Evolutionary conservation across 2,113 vertebrate species (phyloP).

Genomic region (Sterrhoptilus dennistouni): DNA sequence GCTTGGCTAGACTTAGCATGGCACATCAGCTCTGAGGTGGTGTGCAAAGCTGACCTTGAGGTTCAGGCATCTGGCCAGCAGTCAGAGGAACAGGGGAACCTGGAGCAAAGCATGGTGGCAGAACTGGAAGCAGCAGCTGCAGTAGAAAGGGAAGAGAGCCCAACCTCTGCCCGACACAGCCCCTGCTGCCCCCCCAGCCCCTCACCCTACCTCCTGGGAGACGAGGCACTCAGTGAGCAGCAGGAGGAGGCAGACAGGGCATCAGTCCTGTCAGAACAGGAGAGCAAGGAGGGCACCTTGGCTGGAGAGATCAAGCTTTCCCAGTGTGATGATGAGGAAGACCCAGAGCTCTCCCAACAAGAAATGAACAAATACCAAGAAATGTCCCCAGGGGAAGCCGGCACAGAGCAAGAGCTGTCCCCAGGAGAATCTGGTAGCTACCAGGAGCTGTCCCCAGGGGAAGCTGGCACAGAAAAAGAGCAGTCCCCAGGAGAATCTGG

Average conservation of each 20-base stretch:
- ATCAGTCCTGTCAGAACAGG: not conserved
- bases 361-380: not conserved
- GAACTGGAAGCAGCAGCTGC: not conserved
- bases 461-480: fast-evolving
- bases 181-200: not conserved
- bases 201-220: fast-evolving
- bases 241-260: not conserved
- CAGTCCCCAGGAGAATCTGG: not conserved
- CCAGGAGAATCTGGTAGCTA: not conserved
- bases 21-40: not conserved
- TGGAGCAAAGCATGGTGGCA: not conserved
- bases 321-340: not conserved
- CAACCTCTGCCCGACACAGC: fast-evolving
- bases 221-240: not conserved
- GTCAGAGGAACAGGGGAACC: not conserved
- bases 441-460: not conserved
- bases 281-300: fast-evolving
- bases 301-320: not conserved
- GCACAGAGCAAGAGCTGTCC: fast-evolving
- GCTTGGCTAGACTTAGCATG: not conserved
- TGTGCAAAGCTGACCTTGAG: not conserved
- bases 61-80: not conserved
- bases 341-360: not conserved
- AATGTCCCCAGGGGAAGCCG: not conserved
- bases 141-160: not conserved